These are phyloP conservation scores for Hoplostethus atlanticus DNA, from an alignment of 2,797 vertebrate species.

Conservation along the genomic window DNA sequence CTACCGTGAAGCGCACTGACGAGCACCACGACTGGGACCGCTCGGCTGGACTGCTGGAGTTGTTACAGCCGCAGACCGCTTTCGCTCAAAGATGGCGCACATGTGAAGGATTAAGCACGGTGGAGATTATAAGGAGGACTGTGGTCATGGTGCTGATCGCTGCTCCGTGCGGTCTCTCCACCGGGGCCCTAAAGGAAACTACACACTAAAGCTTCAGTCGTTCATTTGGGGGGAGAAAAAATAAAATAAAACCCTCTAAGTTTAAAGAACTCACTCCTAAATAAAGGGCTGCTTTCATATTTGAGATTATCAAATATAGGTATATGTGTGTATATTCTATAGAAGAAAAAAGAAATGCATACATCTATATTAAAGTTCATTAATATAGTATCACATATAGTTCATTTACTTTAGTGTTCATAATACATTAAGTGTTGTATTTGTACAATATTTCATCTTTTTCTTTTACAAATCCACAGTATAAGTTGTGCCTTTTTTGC, in stretches of 20 bases:
- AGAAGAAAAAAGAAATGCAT: slow-evolving; percentile 73
- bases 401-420: slow-evolving; percentile 69
- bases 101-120: slow-evolving; percentile 31
- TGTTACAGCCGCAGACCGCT: neutral
- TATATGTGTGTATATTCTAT: slow-evolving; percentile 77
- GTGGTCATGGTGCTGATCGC: slow-evolving; percentile 36
- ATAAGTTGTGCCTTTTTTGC: slow-evolving; percentile 79
- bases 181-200: slow-evolving; percentile 51
- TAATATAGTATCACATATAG: slow-evolving; percentile 78
- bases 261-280: slow-evolving; percentile 57
- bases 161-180: slow-evolving; percentile 49
- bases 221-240: slow-evolving; percentile 45
- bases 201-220: slow-evolving; percentile 52
- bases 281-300: slow-evolving; percentile 78
- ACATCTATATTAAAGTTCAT: slow-evolving; percentile 78
- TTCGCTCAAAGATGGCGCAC: slow-evolving; percentile 4
- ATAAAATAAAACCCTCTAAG: slow-evolving; percentile 50
- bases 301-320: slow-evolving; percentile 83
- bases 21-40: slow-evolving; percentile 31
- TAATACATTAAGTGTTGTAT: slow-evolving; percentile 69
- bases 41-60: slow-evolving; percentile 7
- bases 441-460: slow-evolving; percentile 51
- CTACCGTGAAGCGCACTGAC: slow-evolving; percentile 42
- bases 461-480: slow-evolving; percentile 81
- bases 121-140: neutral